Evolutionary conservation across 2,113 vertebrate genomes (phyloP).

Genomic region (Eulemur macaco): DNA sequence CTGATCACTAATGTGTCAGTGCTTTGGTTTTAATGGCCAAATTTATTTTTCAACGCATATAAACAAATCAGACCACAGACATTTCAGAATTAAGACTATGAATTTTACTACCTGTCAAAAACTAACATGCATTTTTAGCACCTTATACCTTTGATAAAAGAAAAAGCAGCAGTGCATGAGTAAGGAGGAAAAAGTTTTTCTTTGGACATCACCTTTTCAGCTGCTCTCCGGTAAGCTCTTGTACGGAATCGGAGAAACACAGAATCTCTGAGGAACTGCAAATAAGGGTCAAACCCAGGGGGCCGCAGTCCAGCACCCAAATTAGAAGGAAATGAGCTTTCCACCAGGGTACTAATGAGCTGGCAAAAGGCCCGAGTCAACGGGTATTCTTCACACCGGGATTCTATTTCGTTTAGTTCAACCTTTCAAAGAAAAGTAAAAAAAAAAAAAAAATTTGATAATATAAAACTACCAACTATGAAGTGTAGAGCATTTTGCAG

Average conservation of each 20-base stretch:
- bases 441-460: background rate
- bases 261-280: slow-evolving; percentile 94
- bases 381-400: slow-evolving; percentile 96
- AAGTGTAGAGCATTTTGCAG: background rate
- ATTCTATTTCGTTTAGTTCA: slow-evolving; percentile 98
- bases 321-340: slow-evolving; percentile 95
- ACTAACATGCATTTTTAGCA: background rate
- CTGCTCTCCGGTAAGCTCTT: slow-evolving; percentile 94
- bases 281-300: slow-evolving; percentile 96
- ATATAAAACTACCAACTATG: background rate
- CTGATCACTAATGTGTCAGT: background rate
- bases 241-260: slow-evolving; percentile 97
- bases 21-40: background rate
- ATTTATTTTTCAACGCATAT: background rate
- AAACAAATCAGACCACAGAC: background rate
- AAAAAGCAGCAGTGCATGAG: slow-evolving; percentile 9
- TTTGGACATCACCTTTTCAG: slow-evolving; percentile 92
- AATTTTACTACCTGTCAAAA: slow-evolving; percentile 22
- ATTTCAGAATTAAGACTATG: background rate
- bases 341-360: slow-evolving; percentile 94
- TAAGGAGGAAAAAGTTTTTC: background rate
- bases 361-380: slow-evolving; percentile 95
- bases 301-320: slow-evolving; percentile 94
- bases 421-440: slow-evolving; percentile 84
- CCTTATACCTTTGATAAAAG: background rate